A percentile compares a stretch with the other conserved stretches of the same genome.
Conservation (phyloP, 2,888 invertebrate species). For the Lithophane socia region DNA sequence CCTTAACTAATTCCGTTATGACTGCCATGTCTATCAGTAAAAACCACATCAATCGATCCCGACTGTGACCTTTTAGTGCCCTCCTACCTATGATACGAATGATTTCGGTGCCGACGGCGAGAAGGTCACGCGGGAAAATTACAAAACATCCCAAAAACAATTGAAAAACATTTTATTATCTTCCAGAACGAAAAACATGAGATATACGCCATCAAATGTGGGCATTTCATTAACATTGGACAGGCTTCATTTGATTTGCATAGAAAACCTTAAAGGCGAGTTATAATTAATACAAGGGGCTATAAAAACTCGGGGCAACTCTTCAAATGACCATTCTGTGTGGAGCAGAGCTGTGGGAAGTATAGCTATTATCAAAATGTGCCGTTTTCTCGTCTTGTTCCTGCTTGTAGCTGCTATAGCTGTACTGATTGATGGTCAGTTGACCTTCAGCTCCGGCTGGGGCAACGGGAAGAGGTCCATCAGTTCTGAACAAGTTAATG, state of each 20-base stretch:
- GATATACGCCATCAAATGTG: slow-evolving; percentile 39
- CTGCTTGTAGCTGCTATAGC: slow-evolving; percentile 69
- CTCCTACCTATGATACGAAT: neutral
- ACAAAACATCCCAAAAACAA: slow-evolving; percentile 26
- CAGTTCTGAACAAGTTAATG: slow-evolving; percentile 63
- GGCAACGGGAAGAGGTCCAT: slow-evolving; percentile 85
- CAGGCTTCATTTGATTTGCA: slow-evolving; percentile 81
- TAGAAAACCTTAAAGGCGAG: slow-evolving; percentile 67
- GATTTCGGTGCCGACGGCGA: neutral
- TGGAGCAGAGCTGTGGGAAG: slow-evolving; percentile 16
- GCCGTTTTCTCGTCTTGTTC: slow-evolving; percentile 68
- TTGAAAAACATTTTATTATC: slow-evolving; percentile 31
- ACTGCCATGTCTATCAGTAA: too few species aligned
- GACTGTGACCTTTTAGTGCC: slow-evolving; percentile 4
- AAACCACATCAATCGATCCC: slow-evolving; percentile 6
- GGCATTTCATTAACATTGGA: slow-evolving; percentile 65
- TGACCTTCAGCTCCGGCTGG: slow-evolving; percentile 91
- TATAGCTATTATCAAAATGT: slow-evolving; percentile 65
- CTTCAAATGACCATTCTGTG: slow-evolving; percentile 44
- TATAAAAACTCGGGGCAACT: slow-evolving; percentile 54
- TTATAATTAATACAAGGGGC: slow-evolving; percentile 51
- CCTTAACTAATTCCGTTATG: too few species aligned
- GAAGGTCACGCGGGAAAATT: slow-evolving; percentile 33
- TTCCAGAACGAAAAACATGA: slow-evolving; percentile 33
- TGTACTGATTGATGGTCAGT: slow-evolving; percentile 82